These are phyloP conservation scores for Graphium colonna DNA, from an alignment of 2,888 invertebrate genomes.

Conservation along the genomic window DNA sequence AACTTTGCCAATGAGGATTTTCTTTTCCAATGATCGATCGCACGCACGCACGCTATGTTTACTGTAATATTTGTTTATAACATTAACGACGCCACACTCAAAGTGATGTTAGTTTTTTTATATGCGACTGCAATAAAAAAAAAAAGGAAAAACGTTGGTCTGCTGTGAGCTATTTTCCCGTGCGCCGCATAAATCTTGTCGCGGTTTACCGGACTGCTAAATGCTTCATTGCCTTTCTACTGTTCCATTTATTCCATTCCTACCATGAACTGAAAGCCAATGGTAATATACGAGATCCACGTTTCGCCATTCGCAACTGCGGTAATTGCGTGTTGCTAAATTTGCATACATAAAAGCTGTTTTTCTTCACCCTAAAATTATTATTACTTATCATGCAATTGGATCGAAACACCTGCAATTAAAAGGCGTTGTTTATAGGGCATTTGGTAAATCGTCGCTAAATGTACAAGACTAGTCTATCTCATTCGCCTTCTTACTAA, in stretches of 20 bases:
- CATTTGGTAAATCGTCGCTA: too few species aligned
- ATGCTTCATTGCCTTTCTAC: constrained; percentile 19
- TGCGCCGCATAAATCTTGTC: constrained; percentile 20
- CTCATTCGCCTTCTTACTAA: constrained; percentile 14
- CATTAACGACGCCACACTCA: not conserved
- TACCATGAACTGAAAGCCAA: constrained; percentile 7
- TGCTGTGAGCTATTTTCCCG: constrained; percentile 18
- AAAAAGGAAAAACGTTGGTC: constrained; percentile 6
- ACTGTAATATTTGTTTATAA: not conserved
- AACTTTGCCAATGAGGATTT: too few species aligned
- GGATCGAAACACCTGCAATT: not conserved
- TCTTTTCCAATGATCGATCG: too few species aligned
- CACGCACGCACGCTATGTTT: not conserved
- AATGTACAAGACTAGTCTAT: not conserved
- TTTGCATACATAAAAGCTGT: not conserved
- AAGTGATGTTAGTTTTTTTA: not conserved
- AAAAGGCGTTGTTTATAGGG: not conserved
- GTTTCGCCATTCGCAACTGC: not conserved
- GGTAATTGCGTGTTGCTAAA: not conserved
- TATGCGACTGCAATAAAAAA: not conserved
- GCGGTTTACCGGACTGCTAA: constrained; percentile 20
- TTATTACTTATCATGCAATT: too few species aligned
- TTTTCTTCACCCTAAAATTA: not conserved
- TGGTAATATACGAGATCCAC: constrained; percentile 1
- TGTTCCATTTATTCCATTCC: constrained; percentile 18